Percentiles rank a stretch among this genome's conserved stretches.
Conservation (phyloP, 2,888 invertebrate species). For the Cosmopolites sordidus region DNA sequence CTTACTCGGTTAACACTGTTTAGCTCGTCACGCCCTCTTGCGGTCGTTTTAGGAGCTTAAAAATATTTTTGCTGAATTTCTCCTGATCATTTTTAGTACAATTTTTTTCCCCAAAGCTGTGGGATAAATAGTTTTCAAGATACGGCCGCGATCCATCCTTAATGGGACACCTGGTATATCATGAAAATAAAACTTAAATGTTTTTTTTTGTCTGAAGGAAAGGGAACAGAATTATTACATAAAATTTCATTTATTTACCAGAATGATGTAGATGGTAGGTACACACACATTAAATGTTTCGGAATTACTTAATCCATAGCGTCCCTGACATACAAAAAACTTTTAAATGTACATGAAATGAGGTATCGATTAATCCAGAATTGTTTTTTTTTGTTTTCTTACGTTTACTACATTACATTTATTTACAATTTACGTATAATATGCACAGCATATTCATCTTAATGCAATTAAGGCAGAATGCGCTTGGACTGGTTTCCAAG, state of each 20-base stretch:
- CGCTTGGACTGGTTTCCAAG: not conserved
- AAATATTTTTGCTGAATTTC: too few relatives aligned
- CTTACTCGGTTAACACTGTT: too few relatives aligned
- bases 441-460: slow-evolving; percentile 6
- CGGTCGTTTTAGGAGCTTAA: too few relatives aligned
- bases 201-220: too few relatives aligned
- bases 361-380: slow-evolving; percentile 9
- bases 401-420: slow-evolving; percentile 11
- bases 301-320: slow-evolving; percentile 10
- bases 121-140: too few relatives aligned
- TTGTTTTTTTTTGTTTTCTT: slow-evolving; percentile 2
- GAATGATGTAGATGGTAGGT: slow-evolving; percentile 10
- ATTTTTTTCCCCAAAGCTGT: too few relatives aligned
- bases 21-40: too few relatives aligned
- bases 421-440: slow-evolving; percentile 11
- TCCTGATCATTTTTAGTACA: too few relatives aligned
- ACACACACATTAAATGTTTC: slow-evolving; percentile 14
- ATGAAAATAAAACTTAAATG: too few relatives aligned
- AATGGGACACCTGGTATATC: too few relatives aligned
- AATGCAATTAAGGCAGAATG: slow-evolving; percentile 7
- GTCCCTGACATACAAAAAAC: slow-evolving; percentile 13
- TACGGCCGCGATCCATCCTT: too few relatives aligned
- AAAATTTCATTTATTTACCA: slow-evolving; percentile 13
- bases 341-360: slow-evolving; percentile 14
- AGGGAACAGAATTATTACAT: slow-evolving; percentile 5